These are phyloP conservation scores for Tipula lateralis DNA, from an alignment of 2,888 invertebrate genomes.

Conservation along the genomic window DNA sequence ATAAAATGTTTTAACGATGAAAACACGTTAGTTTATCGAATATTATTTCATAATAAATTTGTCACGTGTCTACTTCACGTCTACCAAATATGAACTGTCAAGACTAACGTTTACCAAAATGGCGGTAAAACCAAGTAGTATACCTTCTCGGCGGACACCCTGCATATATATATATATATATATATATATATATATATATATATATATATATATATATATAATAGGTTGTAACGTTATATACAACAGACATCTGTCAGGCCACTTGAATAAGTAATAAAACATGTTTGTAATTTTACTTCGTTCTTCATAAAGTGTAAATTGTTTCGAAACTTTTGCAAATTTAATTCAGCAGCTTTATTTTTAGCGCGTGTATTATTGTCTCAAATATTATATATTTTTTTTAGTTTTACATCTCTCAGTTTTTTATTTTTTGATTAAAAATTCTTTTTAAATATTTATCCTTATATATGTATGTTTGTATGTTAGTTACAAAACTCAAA, in stretches of 20 bases:
- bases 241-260: neutral
- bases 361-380: slow-evolving; percentile 1
- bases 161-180: too few relatives aligned
- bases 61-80: too few relatives aligned
- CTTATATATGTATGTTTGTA: neutral
- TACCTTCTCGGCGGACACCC: too few relatives aligned
- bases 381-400: neutral
- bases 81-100: too few relatives aligned
- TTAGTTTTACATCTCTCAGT: neutral
- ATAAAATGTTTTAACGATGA: too few relatives aligned
- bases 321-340: neutral
- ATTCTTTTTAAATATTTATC: slow-evolving; percentile 24
- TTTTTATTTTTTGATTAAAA: neutral
- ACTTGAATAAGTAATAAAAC: neutral
- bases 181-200: too few relatives aligned
- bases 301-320: neutral
- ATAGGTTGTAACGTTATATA: too few relatives aligned
- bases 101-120: too few relatives aligned
- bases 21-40: too few relatives aligned
- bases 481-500: neutral
- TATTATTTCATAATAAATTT: too few relatives aligned
- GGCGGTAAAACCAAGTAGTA: too few relatives aligned
- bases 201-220: too few relatives aligned
- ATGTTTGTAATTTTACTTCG: neutral
- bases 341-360: slow-evolving; percentile 1